These are phyloP conservation scores for Zosterops pallidus DNA, from an alignment of 2,113 vertebrate species.

Conservation along the genomic window DNA sequence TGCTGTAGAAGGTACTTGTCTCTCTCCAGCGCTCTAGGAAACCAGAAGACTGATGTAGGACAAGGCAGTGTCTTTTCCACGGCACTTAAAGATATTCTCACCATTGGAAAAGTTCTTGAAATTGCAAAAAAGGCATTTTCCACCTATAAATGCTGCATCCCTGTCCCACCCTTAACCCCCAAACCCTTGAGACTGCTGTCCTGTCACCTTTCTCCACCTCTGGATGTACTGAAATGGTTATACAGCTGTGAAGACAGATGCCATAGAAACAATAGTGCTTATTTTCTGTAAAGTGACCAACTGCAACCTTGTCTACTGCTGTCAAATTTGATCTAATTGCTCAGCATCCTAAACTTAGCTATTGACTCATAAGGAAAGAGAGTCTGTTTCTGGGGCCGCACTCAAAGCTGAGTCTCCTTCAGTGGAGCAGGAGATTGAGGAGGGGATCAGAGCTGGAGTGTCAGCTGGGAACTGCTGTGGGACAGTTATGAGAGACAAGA, in stretches of 20 bases:
- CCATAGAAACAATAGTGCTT: neutral
- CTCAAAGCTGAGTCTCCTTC: neutral
- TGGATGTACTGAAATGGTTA: neutral
- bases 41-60: neutral
- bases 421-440: neutral
- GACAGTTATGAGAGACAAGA: neutral
- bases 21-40: neutral
- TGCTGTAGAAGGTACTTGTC: neutral
- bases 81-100: neutral
- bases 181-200: neutral
- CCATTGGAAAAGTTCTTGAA: neutral
- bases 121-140: neutral
- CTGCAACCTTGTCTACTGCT: neutral
- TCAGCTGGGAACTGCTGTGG: neutral
- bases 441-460: neutral
- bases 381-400: neutral
- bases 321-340: neutral
- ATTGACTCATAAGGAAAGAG: neutral
- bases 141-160: neutral
- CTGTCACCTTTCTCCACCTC: neutral
- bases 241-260: neutral
- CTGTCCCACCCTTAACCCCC: fast-evolving
- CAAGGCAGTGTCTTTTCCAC: neutral
- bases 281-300: neutral
- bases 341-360: neutral